phyloP scores from a whole-genome alignment of 2,888 invertebrate species.

The Melanchra persicariae region DNA sequence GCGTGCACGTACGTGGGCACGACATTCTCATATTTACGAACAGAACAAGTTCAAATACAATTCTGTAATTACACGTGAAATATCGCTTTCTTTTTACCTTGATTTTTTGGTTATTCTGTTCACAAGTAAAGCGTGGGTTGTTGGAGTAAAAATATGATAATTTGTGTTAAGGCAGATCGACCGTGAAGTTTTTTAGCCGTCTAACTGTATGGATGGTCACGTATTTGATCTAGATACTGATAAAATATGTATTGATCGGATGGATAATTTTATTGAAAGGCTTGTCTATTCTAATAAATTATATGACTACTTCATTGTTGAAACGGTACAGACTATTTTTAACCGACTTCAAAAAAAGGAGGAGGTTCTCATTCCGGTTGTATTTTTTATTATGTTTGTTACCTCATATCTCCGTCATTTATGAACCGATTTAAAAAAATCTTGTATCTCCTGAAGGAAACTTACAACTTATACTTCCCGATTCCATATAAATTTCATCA shows the following conservation, averaged over 20 bases:
- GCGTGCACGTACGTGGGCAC: conserved; percentile 18
- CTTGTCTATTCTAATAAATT: conserved; percentile 12
- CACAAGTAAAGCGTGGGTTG: background rate
- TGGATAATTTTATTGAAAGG: conserved; percentile 19
- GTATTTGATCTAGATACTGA: conserved; percentile 32
- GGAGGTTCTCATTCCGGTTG: no score
- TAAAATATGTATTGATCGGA: conserved; percentile 19
- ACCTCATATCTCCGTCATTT: no score
- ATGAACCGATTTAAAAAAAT: no score
- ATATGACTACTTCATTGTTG: background rate
- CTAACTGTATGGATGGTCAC: conserved; percentile 22
- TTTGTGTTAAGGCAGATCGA: conserved; percentile 11
- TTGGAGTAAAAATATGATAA: conserved; percentile 32
- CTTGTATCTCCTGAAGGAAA: no score
- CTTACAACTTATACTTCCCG: no score
- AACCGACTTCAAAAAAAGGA: no score
- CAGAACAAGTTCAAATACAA: conserved; percentile 24
- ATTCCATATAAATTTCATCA: no score
- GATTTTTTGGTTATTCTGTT: conserved; percentile 16
- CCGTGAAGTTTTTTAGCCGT: conserved; percentile 28
- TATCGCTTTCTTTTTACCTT: conserved; percentile 11
- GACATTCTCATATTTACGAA: conserved; percentile 48
- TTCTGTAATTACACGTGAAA: conserved; percentile 25
- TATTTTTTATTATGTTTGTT: no score
- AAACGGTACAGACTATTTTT: background rate